A percentile compares a stretch with the other conserved stretches of the same genome.
These are phyloP conservation scores for Lucilia cuprina DNA, from an alignment of 1,140 invertebrate genomes.

Conservation along the genomic window DNA sequence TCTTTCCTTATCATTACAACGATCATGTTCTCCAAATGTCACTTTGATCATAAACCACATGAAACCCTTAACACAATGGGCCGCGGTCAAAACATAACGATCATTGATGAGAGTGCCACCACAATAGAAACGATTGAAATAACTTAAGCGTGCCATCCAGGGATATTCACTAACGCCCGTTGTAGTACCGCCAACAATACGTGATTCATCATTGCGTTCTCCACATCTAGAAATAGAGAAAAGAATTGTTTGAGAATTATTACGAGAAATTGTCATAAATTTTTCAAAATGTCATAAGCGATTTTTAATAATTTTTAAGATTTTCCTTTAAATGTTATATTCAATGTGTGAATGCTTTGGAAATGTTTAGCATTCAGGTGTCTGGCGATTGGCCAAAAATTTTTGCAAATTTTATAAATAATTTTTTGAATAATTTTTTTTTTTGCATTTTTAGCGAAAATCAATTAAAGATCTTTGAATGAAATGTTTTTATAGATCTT, in stretches of 20 bases:
- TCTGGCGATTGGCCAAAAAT: too few relatives aligned
- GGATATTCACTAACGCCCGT: slow-evolving; percentile 59
- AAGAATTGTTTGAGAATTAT: not conserved
- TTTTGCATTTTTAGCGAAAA: too few relatives aligned
- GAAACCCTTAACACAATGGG: slow-evolving; percentile 78
- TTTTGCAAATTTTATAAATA: too few relatives aligned
- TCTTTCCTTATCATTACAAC: slow-evolving; percentile 73
- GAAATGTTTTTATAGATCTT: too few relatives aligned
- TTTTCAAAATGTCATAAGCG: too few relatives aligned
- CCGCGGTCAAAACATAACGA: slow-evolving; percentile 65
- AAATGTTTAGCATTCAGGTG: too few relatives aligned
- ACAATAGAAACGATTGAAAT: slow-evolving; percentile 53
- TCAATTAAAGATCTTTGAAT: too few relatives aligned
- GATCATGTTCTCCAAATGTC: slow-evolving; percentile 82
- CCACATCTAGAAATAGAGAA: slow-evolving; percentile 72
- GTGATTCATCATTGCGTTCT: slow-evolving; percentile 75
- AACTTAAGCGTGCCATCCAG: slow-evolving; percentile 59
- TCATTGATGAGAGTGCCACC: slow-evolving; percentile 63
- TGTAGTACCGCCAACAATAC: slow-evolving; percentile 63
- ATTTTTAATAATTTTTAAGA: too few relatives aligned
- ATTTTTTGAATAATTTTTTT: too few relatives aligned
- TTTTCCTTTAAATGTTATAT: too few relatives aligned
- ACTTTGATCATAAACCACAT: slow-evolving; percentile 92
- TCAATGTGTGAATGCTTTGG: too few relatives aligned
- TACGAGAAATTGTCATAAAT: not conserved